Base-by-base conservation (phyloP, 2,888 invertebrate genomes). In the Drosophila pullipes region DNA sequence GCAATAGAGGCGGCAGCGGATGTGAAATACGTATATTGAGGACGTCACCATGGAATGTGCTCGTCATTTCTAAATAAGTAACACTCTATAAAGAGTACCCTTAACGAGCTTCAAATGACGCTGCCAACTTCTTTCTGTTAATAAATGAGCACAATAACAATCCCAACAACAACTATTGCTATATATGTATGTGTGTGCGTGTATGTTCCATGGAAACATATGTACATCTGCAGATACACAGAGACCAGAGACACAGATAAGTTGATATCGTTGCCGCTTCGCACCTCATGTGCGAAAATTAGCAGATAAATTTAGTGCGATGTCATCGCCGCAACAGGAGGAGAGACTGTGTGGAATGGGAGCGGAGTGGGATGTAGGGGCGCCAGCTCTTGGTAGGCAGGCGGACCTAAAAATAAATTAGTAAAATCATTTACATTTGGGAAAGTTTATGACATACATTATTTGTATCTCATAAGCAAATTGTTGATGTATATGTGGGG, bases 261-360 rank as follows among this genome's bases (percentile, higher is more conserved):
- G 47, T 35, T 62, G 62, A 69, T 61, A 69, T 58, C 47, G 53
- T 22, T 58, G 59, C 31, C 41, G 52, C 47, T 79, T 87, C 80
- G 50, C 83, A 73, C 80, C 68, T 69, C 35, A 74, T 35, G 82
- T 87, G 88, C 47, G 83, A 87, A 78, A 87, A 85, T 83, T 85
- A 76, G 49, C 80, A 74, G 52, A 13, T 53, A 25, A 52, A 39
- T 35, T 61, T 60, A 69, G 13, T 67, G 68, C 69, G 37, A 57
- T 66, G 75, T 71, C 78, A 78, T 78, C 60, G 39, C n/a, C 41
- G 11, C 11, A 44, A 50, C 28, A 55, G 41, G 13, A 33, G 22
- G 31, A 13, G 25, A 18, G 7, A 22, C 25, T 10, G 28, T n/a
- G 31, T 13, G 39, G 22, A 2, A 13, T 33, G 11, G 33, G 11